A percentile compares a stretch with the other conserved stretches of the same genome.
Evolutionary conservation across 2,888 invertebrate genomes (phyloP).

Genomic region (Chelonus formosanus): DNA sequence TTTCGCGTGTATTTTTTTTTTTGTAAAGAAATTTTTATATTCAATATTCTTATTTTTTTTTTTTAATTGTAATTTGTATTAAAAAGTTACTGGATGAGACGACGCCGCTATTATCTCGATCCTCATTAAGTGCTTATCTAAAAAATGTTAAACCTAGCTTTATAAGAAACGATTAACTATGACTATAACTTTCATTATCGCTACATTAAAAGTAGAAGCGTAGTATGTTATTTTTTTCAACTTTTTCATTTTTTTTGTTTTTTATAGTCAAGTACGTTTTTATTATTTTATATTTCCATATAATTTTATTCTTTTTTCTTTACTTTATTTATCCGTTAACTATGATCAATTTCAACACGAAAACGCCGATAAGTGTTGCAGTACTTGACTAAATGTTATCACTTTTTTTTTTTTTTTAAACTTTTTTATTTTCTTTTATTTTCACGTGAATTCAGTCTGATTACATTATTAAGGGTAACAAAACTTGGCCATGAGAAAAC

Average conservation of each 20-base stretch:
- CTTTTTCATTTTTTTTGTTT: constrained; percentile 41
- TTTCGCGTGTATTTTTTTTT: too few species aligned
- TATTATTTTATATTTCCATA: constrained; percentile 22
- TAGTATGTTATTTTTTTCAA: constrained; percentile 50
- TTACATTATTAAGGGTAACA: constrained; percentile 8
- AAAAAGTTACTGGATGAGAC: constrained; percentile 37
- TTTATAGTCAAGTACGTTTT: constrained; percentile 51
- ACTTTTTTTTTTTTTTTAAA: constrained; percentile 30
- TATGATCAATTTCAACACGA: constrained; percentile 32
- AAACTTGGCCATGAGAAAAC: constrained; percentile 44
- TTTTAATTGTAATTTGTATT: constrained; percentile 21
- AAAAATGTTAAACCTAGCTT: constrained; percentile 55
- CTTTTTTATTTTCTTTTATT: constrained; percentile 23
- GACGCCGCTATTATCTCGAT: constrained; percentile 40
- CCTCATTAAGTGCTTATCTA: constrained; percentile 49
- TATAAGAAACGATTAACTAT: constrained; percentile 56
- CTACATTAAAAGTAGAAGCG: constrained; percentile 62
- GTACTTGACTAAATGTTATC: constrained; percentile 19
- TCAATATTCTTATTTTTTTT: constrained; percentile 23
- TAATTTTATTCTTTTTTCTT: constrained; percentile 22
- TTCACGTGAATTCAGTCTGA: constrained; percentile 29
- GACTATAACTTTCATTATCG: constrained; percentile 57
- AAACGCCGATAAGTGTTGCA: constrained; percentile 24
- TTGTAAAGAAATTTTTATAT: background rate
- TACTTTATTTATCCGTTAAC: constrained; percentile 29